These are phyloP conservation scores for Spinus pinus DNA, from an alignment of 2,797 vertebrate species.

Conservation along the genomic window DNA sequence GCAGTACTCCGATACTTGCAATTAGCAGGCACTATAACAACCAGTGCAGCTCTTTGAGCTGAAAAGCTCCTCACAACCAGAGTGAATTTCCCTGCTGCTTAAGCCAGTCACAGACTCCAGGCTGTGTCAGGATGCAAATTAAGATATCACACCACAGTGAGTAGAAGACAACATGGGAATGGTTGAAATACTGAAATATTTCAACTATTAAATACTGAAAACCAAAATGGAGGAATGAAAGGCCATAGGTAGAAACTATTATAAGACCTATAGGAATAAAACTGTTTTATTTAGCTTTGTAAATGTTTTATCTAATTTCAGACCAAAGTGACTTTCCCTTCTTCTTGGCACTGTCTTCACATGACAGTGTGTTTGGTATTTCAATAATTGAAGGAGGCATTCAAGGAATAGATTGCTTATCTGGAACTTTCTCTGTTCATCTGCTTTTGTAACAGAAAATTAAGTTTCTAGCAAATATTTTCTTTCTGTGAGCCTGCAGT, in stretches of 20 bases:
- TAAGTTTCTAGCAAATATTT: not conserved
- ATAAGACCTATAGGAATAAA: not conserved
- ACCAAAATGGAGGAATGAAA: not conserved
- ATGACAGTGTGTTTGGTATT: not conserved
- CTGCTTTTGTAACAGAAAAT: not conserved
- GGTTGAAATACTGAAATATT: too few relatives aligned
- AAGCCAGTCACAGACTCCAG: not conserved
- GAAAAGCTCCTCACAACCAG: not conserved
- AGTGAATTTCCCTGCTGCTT: not conserved
- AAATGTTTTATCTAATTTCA: not conserved
- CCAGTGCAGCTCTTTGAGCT: not conserved
- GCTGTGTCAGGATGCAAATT: not conserved
- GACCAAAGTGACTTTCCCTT: not conserved
- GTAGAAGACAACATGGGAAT: not conserved
- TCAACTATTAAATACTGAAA: not conserved
- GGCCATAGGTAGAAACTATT: not conserved
- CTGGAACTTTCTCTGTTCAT: not conserved
- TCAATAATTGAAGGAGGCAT: not conserved
- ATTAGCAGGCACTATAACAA: not conserved
- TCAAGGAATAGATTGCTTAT: not conserved
- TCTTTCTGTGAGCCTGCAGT: not conserved
- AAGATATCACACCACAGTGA: not conserved
- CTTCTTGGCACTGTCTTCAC: not conserved
- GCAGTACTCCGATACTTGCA: not conserved
- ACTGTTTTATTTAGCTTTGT: not conserved